These are phyloP conservation scores for Operophtera brumata DNA, from an alignment of 2,888 invertebrate species.

Conservation along the genomic window DNA sequence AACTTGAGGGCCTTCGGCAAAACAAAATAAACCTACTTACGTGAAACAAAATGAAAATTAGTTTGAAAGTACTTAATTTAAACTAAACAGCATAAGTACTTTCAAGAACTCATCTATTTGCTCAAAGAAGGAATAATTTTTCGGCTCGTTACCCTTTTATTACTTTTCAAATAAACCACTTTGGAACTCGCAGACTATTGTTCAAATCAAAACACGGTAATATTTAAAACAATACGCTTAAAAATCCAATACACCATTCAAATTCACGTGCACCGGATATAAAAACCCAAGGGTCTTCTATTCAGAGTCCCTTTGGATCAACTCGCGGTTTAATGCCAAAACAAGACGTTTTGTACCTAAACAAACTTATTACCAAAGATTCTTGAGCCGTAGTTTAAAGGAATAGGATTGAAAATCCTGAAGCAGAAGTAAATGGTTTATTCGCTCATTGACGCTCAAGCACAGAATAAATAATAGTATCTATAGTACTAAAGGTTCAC, in stretches of 20 bases:
- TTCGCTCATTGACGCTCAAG: constrained; percentile 60
- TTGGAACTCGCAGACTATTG: constrained; percentile 8
- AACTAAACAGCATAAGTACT: too few relatives aligned
- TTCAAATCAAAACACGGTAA: constrained; percentile 14
- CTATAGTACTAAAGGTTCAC: constrained; percentile 5
- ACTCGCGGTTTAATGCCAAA: constrained; percentile 66
- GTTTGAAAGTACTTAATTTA: too few relatives aligned
- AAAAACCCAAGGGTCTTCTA: constrained; percentile 62
- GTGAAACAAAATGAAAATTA: too few relatives aligned
- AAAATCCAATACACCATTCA: constrained; percentile 47
- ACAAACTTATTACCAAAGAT: constrained; percentile 34
- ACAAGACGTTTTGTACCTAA: constrained; percentile 58
- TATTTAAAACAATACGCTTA: constrained; percentile 25
- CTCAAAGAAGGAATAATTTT: background rate
- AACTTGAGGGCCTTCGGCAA: too few relatives aligned
- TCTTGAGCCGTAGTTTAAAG: constrained; percentile 23
- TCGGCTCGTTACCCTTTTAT: constrained; percentile 4
- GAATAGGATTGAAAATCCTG: constrained; percentile 44
- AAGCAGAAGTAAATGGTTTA: constrained; percentile 41
- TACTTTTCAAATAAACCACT: constrained; percentile 13
- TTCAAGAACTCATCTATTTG: too few relatives aligned
- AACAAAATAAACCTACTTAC: too few relatives aligned
- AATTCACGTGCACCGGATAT: constrained; percentile 75
- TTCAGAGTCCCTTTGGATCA: constrained; percentile 58
- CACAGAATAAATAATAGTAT: constrained; percentile 10